Evolutionary conservation across 2,113 vertebrate species (phyloP), one percentile per base, ranked within the genome.

Genomic region (Sigmodon hispidus): DNA sequence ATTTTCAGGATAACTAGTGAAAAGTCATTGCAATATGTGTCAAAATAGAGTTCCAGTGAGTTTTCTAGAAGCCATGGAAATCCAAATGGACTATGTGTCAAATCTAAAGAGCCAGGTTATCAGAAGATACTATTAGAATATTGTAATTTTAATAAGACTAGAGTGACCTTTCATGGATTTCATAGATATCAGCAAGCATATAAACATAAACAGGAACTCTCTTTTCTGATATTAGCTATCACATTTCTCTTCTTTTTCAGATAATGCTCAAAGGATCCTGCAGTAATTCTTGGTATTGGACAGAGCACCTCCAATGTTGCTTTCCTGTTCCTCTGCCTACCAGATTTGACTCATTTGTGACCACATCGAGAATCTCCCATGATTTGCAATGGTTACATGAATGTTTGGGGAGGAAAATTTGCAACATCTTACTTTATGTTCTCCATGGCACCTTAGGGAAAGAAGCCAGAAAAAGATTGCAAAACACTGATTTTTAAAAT

Each of bases 361-460:
- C 45, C 86, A 93, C 96, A 77, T 65, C 5, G 0, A 55, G 1
- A 67, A 63, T 96, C 98, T 87, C 98, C 98, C 97, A 98, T 98
- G 98, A 97, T 98, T 98, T 99, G 99, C 99, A 98, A 99, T 99
- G 99, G 99, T 99, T 99, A 99, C 99, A 99, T 99, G 99, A 99
- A 98, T 81, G 0, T n/a, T 89, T 80, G 26, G 84, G 94, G 97
- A 98, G 97, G 89, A 93, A 92, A 97, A 96, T 69, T 59, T 45
- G 94, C 93, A 97, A 97, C 97, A 96, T 98, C 79, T 69, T 73
- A 24, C 86, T 90, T 86, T 94, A 97, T 96, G 13, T 0, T 94
- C 97, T 97, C 72, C 22, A 97, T 97, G 97, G 94, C 94, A 91
- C 96, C 97, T 95, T 98, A 98, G 97, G 94, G 98, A 94, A 96